These are phyloP conservation scores for Darevskia mixta DNA, from an alignment of 2,797 vertebrate species.

Conservation along the genomic window DNA sequence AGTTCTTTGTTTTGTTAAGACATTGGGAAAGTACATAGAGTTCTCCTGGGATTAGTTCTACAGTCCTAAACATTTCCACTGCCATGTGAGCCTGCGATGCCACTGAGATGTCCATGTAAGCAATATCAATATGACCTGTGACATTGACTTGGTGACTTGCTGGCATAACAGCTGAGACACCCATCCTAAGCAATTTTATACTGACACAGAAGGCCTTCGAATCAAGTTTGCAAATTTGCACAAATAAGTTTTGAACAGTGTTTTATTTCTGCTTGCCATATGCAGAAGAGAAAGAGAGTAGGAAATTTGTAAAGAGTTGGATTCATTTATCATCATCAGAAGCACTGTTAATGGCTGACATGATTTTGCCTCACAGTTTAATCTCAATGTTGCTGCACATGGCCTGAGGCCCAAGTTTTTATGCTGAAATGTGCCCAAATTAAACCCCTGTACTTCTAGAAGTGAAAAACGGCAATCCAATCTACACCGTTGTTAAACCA, in stretches of 20 bases:
- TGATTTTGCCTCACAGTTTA: not conserved
- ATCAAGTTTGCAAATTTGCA: not conserved
- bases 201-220: not conserved
- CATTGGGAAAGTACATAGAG: not conserved
- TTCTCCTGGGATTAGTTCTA: not conserved
- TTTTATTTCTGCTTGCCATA: not conserved
- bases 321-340: not conserved
- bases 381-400: fast-evolving
- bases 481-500: not conserved
- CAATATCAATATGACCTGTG: not conserved
- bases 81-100: not conserved
- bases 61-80: not conserved
- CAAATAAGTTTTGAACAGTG: not conserved
- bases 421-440: not conserved
- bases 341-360: not conserved
- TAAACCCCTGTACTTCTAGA: not conserved
- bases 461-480: not conserved
- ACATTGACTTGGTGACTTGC: not conserved
- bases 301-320: not conserved
- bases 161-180: not conserved
- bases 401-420: not conserved
- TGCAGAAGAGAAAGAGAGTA: not conserved
- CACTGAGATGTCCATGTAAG: not conserved
- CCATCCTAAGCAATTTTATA: not conserved
- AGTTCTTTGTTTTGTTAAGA: not conserved